These are phyloP conservation scores for Syngnathus typhle DNA, from an alignment of 2,113 vertebrate species.

Conservation along the genomic window DNA sequence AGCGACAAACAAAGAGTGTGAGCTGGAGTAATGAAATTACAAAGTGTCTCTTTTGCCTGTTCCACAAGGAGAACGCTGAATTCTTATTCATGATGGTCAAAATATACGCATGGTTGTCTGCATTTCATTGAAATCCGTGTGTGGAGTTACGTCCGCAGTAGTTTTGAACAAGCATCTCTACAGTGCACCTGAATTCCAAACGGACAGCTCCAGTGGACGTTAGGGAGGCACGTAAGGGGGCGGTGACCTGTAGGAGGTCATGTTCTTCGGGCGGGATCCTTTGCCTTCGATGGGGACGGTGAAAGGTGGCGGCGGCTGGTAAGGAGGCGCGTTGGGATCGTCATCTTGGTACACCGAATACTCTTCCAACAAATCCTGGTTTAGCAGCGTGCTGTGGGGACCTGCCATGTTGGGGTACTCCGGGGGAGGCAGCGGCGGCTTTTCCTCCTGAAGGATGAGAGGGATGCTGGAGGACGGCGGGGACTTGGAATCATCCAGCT, in stretches of 20 bases:
- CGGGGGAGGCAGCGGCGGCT: constrained; percentile 87
- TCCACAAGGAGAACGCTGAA: constrained; percentile 48
- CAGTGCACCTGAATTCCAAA: constrained; percentile 49
- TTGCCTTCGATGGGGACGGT: constrained; percentile 91
- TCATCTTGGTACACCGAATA: constrained; percentile 88
- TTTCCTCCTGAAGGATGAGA: constrained; percentile 94
- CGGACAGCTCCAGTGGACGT: constrained; percentile 48
- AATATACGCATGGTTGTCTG: constrained; percentile 50
- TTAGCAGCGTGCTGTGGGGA: constrained; percentile 85
- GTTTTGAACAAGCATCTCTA: constrained; percentile 53
- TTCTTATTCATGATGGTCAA: constrained; percentile 57
- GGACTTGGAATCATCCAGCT: constrained; percentile 93
- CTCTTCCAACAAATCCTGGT: constrained; percentile 88
- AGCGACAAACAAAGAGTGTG: constrained; percentile 43
- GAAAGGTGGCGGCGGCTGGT: constrained; percentile 93
- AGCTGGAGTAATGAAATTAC: constrained; percentile 33
- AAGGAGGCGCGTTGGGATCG: constrained; percentile 90
- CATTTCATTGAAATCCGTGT: constrained; percentile 35
- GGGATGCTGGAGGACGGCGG: constrained; percentile 94
- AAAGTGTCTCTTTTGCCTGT: constrained; percentile 48
- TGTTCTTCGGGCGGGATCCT: constrained; percentile 96
- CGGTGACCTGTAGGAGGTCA: constrained; percentile 94
- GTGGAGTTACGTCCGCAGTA: constrained; percentile 57
- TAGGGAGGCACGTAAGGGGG: constrained; percentile 96
- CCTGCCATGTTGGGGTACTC: constrained; percentile 89